Evolutionary conservation across 2,888 invertebrate genomes (phyloP).

Genomic region (Pandemis heparana): DNA sequence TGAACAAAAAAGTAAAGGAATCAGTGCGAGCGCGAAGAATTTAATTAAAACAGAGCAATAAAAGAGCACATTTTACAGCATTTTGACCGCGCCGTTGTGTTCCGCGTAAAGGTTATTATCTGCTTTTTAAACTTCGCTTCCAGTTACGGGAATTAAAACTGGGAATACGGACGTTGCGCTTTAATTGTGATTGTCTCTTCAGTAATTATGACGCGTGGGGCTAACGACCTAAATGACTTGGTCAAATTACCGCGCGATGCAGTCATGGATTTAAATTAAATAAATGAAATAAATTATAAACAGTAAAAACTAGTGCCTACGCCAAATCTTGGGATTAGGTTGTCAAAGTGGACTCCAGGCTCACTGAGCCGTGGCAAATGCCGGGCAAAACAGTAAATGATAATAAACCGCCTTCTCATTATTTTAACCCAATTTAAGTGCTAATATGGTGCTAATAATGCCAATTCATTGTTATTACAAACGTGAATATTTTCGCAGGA

Average conservation of each 20-base stretch:
- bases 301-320: too few relatives aligned
- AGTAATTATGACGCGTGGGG: constrained; percentile 66
- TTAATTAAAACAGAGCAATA: constrained; percentile 77
- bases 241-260: not conserved
- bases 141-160: constrained; percentile 75
- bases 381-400: too few relatives aligned
- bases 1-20: constrained; percentile 64
- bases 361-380: too few relatives aligned
- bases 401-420: too few relatives aligned
- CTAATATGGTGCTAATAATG: too few relatives aligned
- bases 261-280: not conserved
- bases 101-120: constrained; percentile 75
- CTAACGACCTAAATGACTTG: not conserved
- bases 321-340: too few relatives aligned
- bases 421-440: too few relatives aligned
- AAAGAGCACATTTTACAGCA: constrained; percentile 74
- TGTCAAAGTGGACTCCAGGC: too few relatives aligned
- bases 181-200: constrained; percentile 73
- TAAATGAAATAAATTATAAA: not conserved
- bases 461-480: too few relatives aligned
- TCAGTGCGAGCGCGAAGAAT: constrained; percentile 68
- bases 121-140: constrained; percentile 78
- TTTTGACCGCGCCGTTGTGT: constrained; percentile 67
- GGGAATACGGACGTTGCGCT: constrained; percentile 72
- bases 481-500: too few relatives aligned